Percentiles rank a stretch among this genome's conserved stretches.
phyloP scores from a whole-genome alignment of 2,888 invertebrate species.

The Andrena chrysosceles region DNA sequence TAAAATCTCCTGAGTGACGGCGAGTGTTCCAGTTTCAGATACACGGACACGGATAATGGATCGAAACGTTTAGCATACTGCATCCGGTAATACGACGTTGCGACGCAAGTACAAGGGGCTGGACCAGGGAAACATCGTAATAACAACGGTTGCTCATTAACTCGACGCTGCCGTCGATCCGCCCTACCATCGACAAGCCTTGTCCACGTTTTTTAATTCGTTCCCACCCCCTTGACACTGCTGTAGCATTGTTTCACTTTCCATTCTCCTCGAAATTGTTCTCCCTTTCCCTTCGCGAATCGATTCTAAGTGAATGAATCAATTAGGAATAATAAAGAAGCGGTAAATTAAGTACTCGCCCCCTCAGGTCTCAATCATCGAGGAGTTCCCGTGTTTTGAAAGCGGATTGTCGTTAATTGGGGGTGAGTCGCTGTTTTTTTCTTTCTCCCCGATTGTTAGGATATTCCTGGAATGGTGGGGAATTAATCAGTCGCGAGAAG shows the following conservation, averaged over 20 bases:
- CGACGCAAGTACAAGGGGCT: neutral
- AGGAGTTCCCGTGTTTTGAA: neutral
- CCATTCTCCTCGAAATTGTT: neutral
- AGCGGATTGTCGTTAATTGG: slow-evolving; percentile 20
- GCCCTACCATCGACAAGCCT: neutral
- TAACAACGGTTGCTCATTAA: slow-evolving; percentile 39
- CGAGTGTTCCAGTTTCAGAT: slow-evolving; percentile 29
- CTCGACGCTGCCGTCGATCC: neutral
- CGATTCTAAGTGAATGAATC: slow-evolving; percentile 24
- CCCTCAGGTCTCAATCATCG: neutral
- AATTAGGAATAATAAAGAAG: slow-evolving; percentile 43
- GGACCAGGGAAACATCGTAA: neutral
- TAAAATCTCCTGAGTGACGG: slow-evolving; percentile 66
- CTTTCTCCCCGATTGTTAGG: neutral
- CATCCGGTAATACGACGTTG: neutral
- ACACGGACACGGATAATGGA: slow-evolving; percentile 14
- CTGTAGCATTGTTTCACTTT: neutral
- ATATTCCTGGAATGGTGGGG: neutral
- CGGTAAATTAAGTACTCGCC: slow-evolving; percentile 43
- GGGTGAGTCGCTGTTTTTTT: neutral
- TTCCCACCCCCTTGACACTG: neutral
- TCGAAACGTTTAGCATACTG: slow-evolving; percentile 27
- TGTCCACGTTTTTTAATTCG: slow-evolving; percentile 16
- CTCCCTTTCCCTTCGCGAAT: neutral
- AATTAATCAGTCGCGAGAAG: slow-evolving; percentile 6